Percentiles rank a stretch among this genome's conserved stretches.
These are phyloP conservation scores for Galeruca laticollis DNA, from an alignment of 2,888 invertebrate genomes.

Conservation along the genomic window DNA sequence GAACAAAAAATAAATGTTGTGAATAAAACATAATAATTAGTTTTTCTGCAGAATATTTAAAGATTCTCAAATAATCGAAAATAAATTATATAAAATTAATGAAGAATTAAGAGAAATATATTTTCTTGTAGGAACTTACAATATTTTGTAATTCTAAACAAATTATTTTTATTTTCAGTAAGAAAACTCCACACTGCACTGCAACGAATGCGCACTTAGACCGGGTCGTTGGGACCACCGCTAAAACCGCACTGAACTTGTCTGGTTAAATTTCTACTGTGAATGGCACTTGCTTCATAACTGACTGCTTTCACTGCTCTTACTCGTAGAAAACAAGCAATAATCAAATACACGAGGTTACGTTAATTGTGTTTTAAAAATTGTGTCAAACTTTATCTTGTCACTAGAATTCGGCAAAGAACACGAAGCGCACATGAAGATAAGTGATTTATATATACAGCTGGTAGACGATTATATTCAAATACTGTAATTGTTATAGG, in stretches of 20 bases:
- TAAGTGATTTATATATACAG: constrained; percentile 1
- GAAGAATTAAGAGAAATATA: not conserved
- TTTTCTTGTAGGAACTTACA: constrained; percentile 1
- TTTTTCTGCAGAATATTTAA: too few relatives aligned
- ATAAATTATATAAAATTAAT: too few relatives aligned
- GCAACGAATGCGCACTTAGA: constrained; percentile 13
- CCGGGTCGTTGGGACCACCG: constrained; percentile 13
- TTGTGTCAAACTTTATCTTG: not conserved
- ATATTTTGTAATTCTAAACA: not conserved
- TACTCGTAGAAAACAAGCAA: constrained; percentile 12
- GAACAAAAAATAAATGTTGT: too few relatives aligned
- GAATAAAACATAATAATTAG: too few relatives aligned
- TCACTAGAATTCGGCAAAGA: constrained; percentile 2
- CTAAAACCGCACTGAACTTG: constrained; percentile 21
- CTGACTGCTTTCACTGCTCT: constrained; percentile 26
- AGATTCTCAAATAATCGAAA: too few relatives aligned
- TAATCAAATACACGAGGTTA: constrained; percentile 19
- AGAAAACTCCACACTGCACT: constrained; percentile 25
- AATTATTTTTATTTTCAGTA: not conserved
- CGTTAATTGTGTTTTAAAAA: constrained; percentile 8
- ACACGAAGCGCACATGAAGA: not conserved
- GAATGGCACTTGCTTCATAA: constrained; percentile 28
- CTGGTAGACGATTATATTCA: not conserved
- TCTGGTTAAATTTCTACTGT: constrained; percentile 19
- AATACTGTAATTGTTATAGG: not conserved